These are phyloP conservation scores for Micrasema minimum DNA, from an alignment of 1,140 invertebrate species.

Conservation along the genomic window DNA sequence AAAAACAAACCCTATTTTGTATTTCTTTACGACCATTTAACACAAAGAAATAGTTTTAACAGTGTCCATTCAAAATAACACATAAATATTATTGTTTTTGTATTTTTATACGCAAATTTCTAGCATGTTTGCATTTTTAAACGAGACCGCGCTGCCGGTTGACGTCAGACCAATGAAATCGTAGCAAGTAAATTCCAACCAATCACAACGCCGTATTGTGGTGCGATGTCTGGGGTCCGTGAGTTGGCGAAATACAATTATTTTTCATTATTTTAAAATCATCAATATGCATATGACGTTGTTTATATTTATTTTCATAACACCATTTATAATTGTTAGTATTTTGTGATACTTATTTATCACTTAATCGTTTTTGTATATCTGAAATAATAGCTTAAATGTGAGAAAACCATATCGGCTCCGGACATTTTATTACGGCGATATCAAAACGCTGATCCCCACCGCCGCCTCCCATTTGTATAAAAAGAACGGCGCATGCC, in stretches of 20 bases:
- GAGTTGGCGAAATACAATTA: constrained; percentile 39
- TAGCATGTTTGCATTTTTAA: constrained; percentile 13
- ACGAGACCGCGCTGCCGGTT: constrained; percentile 13
- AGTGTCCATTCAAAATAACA: neutral
- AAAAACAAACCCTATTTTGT: too few relatives aligned
- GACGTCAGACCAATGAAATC: constrained; percentile 24
- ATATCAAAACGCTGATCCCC: constrained; percentile 28
- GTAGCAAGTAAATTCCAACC: constrained; percentile 37
- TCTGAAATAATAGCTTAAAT: constrained; percentile 15
- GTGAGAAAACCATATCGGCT: constrained; percentile 2
- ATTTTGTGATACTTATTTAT: neutral
- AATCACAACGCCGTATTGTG: constrained; percentile 50
- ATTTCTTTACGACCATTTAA: too few relatives aligned
- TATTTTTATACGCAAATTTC: neutral
- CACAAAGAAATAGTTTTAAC: too few relatives aligned
- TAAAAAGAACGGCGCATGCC: constrained; percentile 41
- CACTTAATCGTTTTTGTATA: neutral
- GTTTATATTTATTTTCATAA: neutral
- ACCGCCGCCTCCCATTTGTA: constrained; percentile 18
- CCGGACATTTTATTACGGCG: constrained; percentile 18
- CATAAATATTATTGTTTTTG: neutral
- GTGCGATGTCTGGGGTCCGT: constrained; percentile 50
- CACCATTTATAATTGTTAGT: constrained; percentile 4
- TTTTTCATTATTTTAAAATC: constrained; percentile 13
- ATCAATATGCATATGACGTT: neutral